Evolutionary conservation across 2,797 vertebrate species (phyloP).

Genomic region (Delichon dasypus): DNA sequence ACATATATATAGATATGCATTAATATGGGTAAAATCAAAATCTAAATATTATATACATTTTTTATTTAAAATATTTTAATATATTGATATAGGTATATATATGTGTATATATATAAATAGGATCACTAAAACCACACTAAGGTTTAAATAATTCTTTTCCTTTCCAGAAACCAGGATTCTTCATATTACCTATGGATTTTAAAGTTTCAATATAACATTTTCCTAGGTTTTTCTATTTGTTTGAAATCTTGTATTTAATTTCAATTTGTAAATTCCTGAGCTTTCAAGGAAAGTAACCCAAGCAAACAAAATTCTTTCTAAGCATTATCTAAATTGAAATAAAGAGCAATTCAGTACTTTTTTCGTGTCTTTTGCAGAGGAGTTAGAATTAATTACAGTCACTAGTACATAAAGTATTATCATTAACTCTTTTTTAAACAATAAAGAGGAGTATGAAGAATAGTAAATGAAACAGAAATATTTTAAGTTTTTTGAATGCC

Average conservation of each 20-base stretch:
- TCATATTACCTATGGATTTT: neutral
- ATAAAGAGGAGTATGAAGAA: neutral
- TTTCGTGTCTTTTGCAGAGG: neutral
- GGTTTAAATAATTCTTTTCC: neutral
- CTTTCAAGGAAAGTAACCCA: neutral
- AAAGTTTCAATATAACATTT: neutral
- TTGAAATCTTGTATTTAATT: neutral
- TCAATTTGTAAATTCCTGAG: neutral
- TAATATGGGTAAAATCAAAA: no score
- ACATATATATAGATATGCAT: neutral
- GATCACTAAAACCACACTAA: neutral
- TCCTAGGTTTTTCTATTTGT: neutral
- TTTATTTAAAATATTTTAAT: neutral
- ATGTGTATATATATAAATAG: neutral
- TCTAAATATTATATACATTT: neutral
- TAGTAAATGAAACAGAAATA: neutral
- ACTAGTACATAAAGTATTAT: neutral
- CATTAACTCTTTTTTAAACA: neutral
- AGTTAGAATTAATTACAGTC: neutral
- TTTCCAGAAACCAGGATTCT: neutral
- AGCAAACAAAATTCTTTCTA: neutral
- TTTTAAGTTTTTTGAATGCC: neutral
- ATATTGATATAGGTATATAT: neutral
- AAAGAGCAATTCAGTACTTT: neutral
- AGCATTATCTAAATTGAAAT: neutral